Evolutionary conservation across 2,888 invertebrate genomes (phyloP), one percentile per base, ranked within the genome.

Genomic region (Agrilus cyanescens): DNA sequence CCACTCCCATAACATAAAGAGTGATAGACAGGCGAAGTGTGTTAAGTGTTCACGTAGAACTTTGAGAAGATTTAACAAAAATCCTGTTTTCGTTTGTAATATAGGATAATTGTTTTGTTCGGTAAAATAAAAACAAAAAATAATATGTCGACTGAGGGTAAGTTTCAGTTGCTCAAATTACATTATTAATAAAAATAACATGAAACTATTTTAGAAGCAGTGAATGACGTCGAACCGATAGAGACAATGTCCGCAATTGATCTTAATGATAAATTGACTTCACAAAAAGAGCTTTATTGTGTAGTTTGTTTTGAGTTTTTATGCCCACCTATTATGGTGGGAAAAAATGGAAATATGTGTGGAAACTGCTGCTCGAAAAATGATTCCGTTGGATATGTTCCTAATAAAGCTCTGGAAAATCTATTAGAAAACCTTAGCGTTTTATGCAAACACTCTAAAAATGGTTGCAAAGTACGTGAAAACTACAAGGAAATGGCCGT

Each of bases 331-430:
- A 57, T 62, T 43, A 57, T 58, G 52, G 46, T 60, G 18, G 54
- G n/a, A n/a, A n/a, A n/a, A n/a, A n/a, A n/a, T n/a, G n/a, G 61
- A 13, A 60, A 60, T 41, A 46, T 59, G 13, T 62, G 62, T 43
- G 51, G 52, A 8, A 45, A 43, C 6, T 62, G 62, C 34, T 47
- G 54, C n/a, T n/a, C n/a, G 40, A 51, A 49, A 5, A 40, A 37
- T 5, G 33, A 38, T 33, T 31, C 45, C 4, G 46, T 40, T 35
- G 40, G 39, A n/a, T 46, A 46, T 18, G 31, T 57, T 31, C 51
- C 44, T 6, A 59, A 59, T 40, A 32, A 40, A 8, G 51, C 51
- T 8, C 40, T 59, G 25, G 59, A 58, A 46, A 46, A 46, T 6
- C 51, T 58, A 18, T 43, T 60, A 16, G 48, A 50, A 31, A 38